phyloP scores from a whole-genome alignment of 2,888 invertebrate species.

The Crematogaster levior region DNA sequence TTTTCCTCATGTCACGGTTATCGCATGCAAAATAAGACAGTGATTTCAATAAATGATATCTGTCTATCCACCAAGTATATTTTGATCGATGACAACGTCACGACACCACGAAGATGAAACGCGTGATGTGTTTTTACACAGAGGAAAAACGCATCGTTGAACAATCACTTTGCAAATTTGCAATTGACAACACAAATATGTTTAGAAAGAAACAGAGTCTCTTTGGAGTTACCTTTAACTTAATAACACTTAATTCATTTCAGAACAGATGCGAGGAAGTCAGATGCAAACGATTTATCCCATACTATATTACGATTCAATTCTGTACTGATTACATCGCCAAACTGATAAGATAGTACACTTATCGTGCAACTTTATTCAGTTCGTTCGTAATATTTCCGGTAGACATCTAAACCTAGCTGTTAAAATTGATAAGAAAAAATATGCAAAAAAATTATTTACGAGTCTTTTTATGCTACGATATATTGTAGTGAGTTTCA shows the following conservation, averaged over 20 bases:
- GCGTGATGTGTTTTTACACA: neutral
- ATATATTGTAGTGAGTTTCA: neutral
- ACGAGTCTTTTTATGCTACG: neutral
- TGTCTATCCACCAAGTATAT: constrained; percentile 56
- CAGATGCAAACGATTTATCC: constrained; percentile 38
- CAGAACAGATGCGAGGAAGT: neutral
- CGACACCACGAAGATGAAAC: constrained; percentile 29
- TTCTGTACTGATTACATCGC: constrained; percentile 59
- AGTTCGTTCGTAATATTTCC: constrained; percentile 51
- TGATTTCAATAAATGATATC: constrained; percentile 57
- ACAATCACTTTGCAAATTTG: no score
- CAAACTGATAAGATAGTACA: constrained; percentile 65
- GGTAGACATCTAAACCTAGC: neutral
- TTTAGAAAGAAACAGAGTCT: neutral
- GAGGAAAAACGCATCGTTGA: neutral
- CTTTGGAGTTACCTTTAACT: neutral
- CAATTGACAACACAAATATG: neutral
- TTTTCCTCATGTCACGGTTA: constrained; percentile 54
- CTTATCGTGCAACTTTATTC: constrained; percentile 59
- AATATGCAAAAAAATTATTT: constrained; percentile 15
- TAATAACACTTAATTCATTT: neutral
- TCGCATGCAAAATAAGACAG: constrained; percentile 45
- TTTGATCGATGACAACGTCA: constrained; percentile 66
- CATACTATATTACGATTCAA: constrained; percentile 60
- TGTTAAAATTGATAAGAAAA: constrained; percentile 30